Conservation (phyloP, 2,797 vertebrate genomes). For the Eupleurogrammus muticus region DNA sequence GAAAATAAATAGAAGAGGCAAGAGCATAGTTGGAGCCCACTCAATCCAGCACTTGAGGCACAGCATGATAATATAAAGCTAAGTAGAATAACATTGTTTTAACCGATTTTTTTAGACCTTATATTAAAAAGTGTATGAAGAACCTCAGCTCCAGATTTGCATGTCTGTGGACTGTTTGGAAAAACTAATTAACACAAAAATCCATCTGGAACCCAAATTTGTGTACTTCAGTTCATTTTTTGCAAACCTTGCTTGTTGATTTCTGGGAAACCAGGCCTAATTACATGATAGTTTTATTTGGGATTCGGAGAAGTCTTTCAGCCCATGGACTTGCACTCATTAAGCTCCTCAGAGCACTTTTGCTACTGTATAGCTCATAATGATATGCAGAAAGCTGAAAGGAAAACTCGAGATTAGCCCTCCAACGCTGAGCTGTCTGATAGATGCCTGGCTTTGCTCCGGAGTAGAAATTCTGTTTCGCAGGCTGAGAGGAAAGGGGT, state of each 20-base stretch:
- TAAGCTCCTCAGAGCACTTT: constrained; percentile 11
- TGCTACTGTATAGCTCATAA: constrained; percentile 62
- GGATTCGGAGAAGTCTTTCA: not conserved
- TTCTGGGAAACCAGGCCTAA: not conserved
- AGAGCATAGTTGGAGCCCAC: not conserved
- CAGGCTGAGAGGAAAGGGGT: constrained; percentile 5
- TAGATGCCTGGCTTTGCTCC: constrained; percentile 37
- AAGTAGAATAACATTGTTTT: not conserved
- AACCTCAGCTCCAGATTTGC: not conserved
- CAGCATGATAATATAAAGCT: not conserved
- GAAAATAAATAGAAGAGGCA: not conserved
- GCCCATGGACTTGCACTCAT: constrained; percentile 23
- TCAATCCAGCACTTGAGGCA: not conserved
- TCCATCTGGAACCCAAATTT: not conserved
- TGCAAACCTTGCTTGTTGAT: too few relatives aligned
- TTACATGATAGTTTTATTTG: constrained; percentile 2
- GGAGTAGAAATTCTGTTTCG: constrained; percentile 25
- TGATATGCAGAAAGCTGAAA: constrained; percentile 54
- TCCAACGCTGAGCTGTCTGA: constrained; percentile 46
- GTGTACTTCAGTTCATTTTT: not conserved
- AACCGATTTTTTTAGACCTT: not conserved
- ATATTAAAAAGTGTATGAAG: too few relatives aligned
- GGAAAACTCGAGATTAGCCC: constrained; percentile 53
- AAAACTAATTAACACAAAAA: constrained; percentile 12
- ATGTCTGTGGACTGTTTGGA: not conserved